Conservation (phyloP, 2,888 invertebrate species). For the Notodonta ziczac region DNA sequence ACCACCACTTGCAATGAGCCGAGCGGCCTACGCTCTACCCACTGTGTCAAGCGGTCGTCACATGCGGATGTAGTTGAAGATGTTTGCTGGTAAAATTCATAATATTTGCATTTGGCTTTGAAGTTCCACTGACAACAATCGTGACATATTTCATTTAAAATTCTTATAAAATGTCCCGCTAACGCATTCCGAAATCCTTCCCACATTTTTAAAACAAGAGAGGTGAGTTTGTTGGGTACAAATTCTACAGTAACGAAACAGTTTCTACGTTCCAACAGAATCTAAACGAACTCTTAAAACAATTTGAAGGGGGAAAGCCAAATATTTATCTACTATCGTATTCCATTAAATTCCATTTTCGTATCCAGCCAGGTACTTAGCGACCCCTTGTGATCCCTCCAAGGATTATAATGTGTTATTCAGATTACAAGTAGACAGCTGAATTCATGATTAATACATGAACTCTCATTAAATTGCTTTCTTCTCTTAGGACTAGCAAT, state of each 20-base stretch:
- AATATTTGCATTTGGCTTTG: too few species aligned
- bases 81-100: too few species aligned
- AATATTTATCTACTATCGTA: constrained; percentile 48
- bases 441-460: constrained; percentile 23
- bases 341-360: constrained; percentile 50
- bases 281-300: constrained; percentile 25
- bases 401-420: constrained; percentile 57
- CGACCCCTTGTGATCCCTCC: constrained; percentile 47
- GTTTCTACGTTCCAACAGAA: not conserved
- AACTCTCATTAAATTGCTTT: constrained; percentile 18
- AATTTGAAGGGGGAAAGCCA: constrained; percentile 32
- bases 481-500: not conserved
- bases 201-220: not conserved
- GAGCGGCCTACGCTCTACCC: too few species aligned
- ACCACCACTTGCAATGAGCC: too few species aligned
- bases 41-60: too few species aligned
- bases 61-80: too few species aligned
- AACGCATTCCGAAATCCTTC: not conserved
- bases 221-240: not conserved
- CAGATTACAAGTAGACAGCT: constrained; percentile 26
- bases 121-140: too few species aligned
- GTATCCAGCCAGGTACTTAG: constrained; percentile 44
- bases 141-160: not conserved
- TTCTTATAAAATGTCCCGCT: not conserved
- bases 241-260: not conserved